A percentile compares a stretch with the other conserved stretches of the same genome.
Conservation (phyloP, 2,888 invertebrate species). For the Uloborus plumipes region DNA sequence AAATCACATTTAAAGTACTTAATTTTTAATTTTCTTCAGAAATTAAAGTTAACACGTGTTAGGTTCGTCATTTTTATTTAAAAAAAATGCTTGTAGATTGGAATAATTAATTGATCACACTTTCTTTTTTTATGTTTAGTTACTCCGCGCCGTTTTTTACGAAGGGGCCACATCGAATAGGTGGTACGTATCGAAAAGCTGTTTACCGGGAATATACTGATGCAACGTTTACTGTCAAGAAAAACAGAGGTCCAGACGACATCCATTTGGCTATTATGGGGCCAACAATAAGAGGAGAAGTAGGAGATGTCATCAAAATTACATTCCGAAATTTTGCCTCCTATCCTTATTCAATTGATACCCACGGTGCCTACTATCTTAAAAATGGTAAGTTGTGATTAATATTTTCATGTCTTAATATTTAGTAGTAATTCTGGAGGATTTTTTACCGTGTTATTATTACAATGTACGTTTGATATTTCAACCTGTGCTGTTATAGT, state of each 20-base stretch:
- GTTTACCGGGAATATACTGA: conserved; percentile 65
- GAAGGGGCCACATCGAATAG: conserved; percentile 52
- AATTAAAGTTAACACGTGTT: too few species aligned
- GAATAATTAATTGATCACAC: not conserved
- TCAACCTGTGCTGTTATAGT: too few species aligned
- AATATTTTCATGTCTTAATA: not conserved
- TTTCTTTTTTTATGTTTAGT: conserved; percentile 3
- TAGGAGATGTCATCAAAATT: conserved; percentile 68
- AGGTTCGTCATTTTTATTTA: too few species aligned
- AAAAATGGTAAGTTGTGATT: not conserved
- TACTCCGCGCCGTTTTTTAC: conserved; percentile 47
- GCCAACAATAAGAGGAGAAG: conserved; percentile 68
- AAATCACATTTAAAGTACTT: not conserved
- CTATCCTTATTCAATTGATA: conserved; percentile 60
- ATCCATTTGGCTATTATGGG: conserved; percentile 66
- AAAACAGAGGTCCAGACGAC: conserved; percentile 34
- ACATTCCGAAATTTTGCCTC: conserved; percentile 64
- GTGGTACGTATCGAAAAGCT: conserved; percentile 64
- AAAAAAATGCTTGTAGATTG: too few species aligned
- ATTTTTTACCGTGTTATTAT: not conserved
- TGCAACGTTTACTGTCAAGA: conserved; percentile 53
- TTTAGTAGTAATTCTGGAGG: not conserved
- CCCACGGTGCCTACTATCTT: conserved; percentile 63
- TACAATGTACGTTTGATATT: too few species aligned
- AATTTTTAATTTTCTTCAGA: too few species aligned